Base-by-base conservation (phyloP, 2,113 vertebrate genomes). In the Scartelaos histophorus region DNA sequence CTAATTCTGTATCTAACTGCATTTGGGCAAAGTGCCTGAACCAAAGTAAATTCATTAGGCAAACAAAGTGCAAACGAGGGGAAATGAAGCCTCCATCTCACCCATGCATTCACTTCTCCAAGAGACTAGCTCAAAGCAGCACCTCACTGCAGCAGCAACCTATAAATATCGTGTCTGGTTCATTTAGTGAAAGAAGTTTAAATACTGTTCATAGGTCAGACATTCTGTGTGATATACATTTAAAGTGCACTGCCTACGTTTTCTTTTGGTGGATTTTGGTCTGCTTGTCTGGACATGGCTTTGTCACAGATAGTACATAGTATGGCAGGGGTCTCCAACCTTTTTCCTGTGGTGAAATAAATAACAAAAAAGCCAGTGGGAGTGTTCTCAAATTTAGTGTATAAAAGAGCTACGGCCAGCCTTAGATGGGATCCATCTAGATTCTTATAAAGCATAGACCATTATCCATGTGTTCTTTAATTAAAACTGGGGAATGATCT, bases 31-130 rank as follows among this genome's bases (percentile, higher is more conserved):
- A 79, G 62, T 70, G 78, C 68, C 75, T 76, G 73, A 84, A 80
- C 76, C 76, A 87, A 80, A 81, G 76, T 78, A 84, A 75, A 87
- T 87, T 82, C 85, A 85, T 88, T 84, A 84, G 75, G 73, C 69
- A 85, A 85, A 88, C 82, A 88, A 82, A 89, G 74, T 85, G 78
- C 82, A 82, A 64, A 75, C 80, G 49, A 74, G 56, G 70, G 81
- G 17, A 85, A 87, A 88, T 82, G 71, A 77, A 75, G 76, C 79
- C 79, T 72, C 67, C 57, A 65, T 82, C 84, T 76, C 56, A 66
- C 58, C 10, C 1, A n/a, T 46, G 68, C 80, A 79, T 87, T 85
- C 71, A 78, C 82, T 85, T 79, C 87, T 68, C 15, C 7, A 34
- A 56, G 80, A 56, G 56, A 61, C 29, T 34, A 21, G 71, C 64